Evolutionary conservation across 2,888 invertebrate genomes (phyloP), one percentile per base, ranked within the genome.

Genomic region (Hypomecis punctinalis): DNA sequence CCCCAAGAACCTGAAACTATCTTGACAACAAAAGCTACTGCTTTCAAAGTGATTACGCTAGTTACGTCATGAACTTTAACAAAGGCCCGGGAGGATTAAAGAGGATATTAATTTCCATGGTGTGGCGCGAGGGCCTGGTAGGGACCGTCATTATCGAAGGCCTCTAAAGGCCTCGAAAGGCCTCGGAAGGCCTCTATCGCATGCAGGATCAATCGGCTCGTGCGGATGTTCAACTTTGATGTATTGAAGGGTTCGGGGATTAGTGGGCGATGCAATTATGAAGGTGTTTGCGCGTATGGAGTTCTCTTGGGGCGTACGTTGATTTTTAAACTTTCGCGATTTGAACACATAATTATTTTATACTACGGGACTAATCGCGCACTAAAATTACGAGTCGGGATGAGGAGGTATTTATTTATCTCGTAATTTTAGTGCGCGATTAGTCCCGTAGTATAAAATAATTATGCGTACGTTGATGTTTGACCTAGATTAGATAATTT

Each of bases 61-160:
- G 71, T 69, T 71, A 65, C 60, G 65, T 61, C 66, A 63, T 69
- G 69, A 68, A 71, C 66, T 71, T 69, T 67, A 61, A 71, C 71
- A 71, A 71, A 68, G 65, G 70, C 63, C 62, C 68, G 63, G 52
- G 63, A 69, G 70, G 72, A 70, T 70, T 70, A 70, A 68, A 64
- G 66, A 63, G 70, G 67, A 66, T 69, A 72, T 72, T 70, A 70
- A 72, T 69, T 72, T 70, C 63, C 66, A 63, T 60, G 56, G 63
- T 53, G 40, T 39, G 52, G 60, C 56, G 59, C 54, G 45, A 61
- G 60, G 60, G 67, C 43, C 45, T 42, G 61, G 45, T 42, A 42
- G 51, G 46, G 56, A 56, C 52, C 61, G 61, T 56, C 56, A 65
- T 65, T 65, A 65, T 65, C 61, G 56, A 65, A 33, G 47, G 46